Base-by-base conservation (phyloP, 2,797 vertebrate genomes). In the Syngnathus acus region DNA sequence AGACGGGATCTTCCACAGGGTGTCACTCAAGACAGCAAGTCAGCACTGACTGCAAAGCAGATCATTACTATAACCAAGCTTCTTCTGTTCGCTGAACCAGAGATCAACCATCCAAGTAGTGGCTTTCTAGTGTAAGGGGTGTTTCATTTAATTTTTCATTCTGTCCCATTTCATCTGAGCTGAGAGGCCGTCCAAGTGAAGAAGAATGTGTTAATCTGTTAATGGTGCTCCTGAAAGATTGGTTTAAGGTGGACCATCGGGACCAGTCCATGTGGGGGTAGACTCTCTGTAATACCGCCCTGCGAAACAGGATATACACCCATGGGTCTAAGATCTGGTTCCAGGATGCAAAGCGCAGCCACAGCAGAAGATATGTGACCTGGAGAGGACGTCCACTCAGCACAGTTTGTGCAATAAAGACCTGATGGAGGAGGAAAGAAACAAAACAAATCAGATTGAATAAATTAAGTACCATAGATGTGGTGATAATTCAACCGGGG, bases 261-360 rank as follows among this genome's bases (percentile, higher is more conserved):
- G 90, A 68, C 89, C 79, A 88, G 23, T 88, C 78, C 65, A 92
- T 23, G 9, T 89, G 83, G 1, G 94, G 94, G 75, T 90, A 84
- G 59, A 98, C 19, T 6, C 90, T 92, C 62, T 88, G 91, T 53
- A 98, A 84, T 51, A 98, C 90, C 0, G 95, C 84, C 59, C 95
- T 87, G 0, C 96, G 93, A 82, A 95, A 98, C 10, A 99, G 87
- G 86, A 99, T 99, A 82, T 99, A 99, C 10, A 97, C 94, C 96
- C 96, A 99, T 17, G 96, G 97, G 73, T 98, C 96, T 53, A 99
- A 88, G 87, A 98, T 95, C 90, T 99, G 97, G 84, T 99, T 99
- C 90, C 93, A 94, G 2, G 95, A 97, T 66, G 94, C 95, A 67
- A 98, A 93, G 3, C 96, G 94, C 67, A 98, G 62, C 78, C 90